Evolutionary conservation across 2,888 invertebrate species (phyloP).

Genomic region (Tetragonisca angustula): DNA sequence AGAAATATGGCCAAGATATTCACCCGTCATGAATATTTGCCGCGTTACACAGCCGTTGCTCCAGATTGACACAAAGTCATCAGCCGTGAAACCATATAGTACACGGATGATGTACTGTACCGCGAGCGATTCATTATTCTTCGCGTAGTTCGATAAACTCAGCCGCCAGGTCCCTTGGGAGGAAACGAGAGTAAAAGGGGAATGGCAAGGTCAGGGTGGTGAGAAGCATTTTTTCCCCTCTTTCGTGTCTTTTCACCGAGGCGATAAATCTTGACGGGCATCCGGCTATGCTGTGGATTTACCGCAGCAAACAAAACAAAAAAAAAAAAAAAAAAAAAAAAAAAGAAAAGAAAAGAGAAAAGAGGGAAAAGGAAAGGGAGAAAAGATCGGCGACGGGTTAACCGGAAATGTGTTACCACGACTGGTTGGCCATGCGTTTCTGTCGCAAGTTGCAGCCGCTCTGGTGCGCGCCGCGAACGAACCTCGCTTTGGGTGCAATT

Average conservation of each 20-base stretch:
- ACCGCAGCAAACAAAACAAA: slow-evolving; percentile 25
- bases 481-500: slow-evolving; percentile 42
- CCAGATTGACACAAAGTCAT: neutral
- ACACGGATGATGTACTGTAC: slow-evolving; percentile 48
- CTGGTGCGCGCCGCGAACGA: slow-evolving; percentile 45
- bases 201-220: slow-evolving; percentile 28
- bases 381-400: slow-evolving; percentile 65
- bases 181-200: slow-evolving; percentile 36
- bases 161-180: slow-evolving; percentile 32
- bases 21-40: neutral
- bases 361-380: neutral
- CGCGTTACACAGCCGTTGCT: neutral
- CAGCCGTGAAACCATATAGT: slow-evolving; percentile 4
- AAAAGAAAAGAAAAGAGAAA: no score
- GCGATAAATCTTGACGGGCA: slow-evolving; percentile 75
- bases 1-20: no score
- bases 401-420: slow-evolving; percentile 49
- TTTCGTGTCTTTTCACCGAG: slow-evolving; percentile 72
- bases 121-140: slow-evolving; percentile 65
- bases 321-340: neutral
- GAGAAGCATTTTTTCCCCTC: slow-evolving; percentile 62
- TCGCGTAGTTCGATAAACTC: slow-evolving; percentile 68
- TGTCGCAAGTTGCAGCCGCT: slow-evolving; percentile 12
- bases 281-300: slow-evolving; percentile 62
- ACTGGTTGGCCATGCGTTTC: neutral